These are phyloP conservation scores for Discoglossus pictus DNA, from an alignment of 2,797 vertebrate species.

Conservation along the genomic window DNA sequence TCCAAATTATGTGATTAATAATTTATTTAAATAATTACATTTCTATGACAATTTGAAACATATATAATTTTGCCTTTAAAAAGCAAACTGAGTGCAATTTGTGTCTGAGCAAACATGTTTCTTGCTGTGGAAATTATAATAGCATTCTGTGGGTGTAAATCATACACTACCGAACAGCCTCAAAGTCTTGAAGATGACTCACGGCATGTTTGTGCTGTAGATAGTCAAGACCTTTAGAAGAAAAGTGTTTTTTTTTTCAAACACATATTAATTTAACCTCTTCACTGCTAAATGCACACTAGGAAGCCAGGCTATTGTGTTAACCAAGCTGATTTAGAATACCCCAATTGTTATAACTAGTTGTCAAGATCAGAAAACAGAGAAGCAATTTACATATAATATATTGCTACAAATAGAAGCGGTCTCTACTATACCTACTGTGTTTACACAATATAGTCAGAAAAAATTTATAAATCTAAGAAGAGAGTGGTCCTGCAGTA, in stretches of 20 bases:
- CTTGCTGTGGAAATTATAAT: slow-evolving; percentile 43
- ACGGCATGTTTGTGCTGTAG: slow-evolving; percentile 35
- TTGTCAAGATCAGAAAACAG: no score
- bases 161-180: slow-evolving; percentile 33
- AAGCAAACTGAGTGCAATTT: no score
- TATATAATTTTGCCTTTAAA: slow-evolving; percentile 29
- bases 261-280: slow-evolving; percentile 17
- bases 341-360: no score
- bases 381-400: no score
- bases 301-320: no score
- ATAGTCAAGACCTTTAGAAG: slow-evolving; percentile 28
- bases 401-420: no score
- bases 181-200: slow-evolving; percentile 37
- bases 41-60: slow-evolving; percentile 41
- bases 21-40: slow-evolving; percentile 20
- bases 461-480: no score
- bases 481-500: no score
- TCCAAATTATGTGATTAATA: neutral
- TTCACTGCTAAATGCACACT: neutral
- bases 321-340: no score
- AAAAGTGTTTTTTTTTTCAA: slow-evolving; percentile 23
- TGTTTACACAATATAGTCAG: no score
- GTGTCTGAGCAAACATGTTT: slow-evolving; percentile 30
- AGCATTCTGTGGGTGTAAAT: slow-evolving; percentile 49
- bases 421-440: no score